These are phyloP conservation scores for Chloropsis cyanopogon DNA, from an alignment of 2,113 vertebrate species.

Conservation along the genomic window DNA sequence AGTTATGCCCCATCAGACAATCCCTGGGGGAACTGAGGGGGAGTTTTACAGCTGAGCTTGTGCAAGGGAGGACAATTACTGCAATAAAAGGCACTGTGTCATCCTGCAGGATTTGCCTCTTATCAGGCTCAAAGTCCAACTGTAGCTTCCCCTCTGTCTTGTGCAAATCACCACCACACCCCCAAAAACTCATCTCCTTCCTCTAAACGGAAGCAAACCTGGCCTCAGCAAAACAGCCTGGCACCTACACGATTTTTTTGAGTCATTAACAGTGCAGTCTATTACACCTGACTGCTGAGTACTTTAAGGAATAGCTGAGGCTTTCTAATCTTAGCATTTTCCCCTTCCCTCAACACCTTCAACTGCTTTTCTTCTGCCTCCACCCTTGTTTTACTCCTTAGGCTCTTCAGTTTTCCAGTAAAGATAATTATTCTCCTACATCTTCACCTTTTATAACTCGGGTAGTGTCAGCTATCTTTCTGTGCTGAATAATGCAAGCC, in stretches of 20 bases:
- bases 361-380: background rate
- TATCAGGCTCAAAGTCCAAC: too few species aligned
- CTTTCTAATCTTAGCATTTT: background rate
- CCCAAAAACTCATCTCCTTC: background rate
- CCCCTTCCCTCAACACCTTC: background rate
- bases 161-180: background rate
- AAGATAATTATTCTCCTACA: background rate
- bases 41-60: background rate
- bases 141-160: background rate
- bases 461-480: background rate
- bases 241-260: background rate
- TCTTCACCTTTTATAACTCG: background rate
- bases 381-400: background rate
- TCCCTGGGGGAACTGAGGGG: background rate
- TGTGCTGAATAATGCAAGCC: constrained; percentile 1
- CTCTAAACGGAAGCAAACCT: background rate
- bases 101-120: background rate
- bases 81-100: background rate
- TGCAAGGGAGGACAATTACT: background rate
- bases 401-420: background rate
- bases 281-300: background rate
- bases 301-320: background rate
- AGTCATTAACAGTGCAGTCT: background rate
- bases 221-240: background rate
- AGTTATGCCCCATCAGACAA: background rate